Base-by-base conservation (phyloP, 2,888 invertebrate species). In the Catocala nupta region DNA sequence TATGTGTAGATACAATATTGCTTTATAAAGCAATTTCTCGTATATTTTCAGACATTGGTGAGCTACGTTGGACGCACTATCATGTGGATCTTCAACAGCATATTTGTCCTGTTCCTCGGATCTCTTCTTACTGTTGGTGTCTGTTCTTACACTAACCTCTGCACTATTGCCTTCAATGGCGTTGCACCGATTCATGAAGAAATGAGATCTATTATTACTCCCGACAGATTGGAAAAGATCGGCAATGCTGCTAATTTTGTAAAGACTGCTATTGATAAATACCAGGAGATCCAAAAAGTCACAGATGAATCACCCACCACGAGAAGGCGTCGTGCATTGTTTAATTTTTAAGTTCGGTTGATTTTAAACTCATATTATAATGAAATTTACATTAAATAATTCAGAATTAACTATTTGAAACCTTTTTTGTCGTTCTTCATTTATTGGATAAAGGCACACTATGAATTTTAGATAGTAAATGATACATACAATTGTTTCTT, bases 81-180 rank as follows among this genome's bases (percentile, higher is more conserved):
- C 25, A 71, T 83, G 3, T 93, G 91, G 91, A 10, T 91, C 0
- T 86, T 94, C 65, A 88, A 87, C 66, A 92, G 90, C 59, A 77
- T 91, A 8, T 90, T 93, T n/a, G 82, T 95, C 7, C 86, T 96
- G 4, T 90, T 95, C 0, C 90, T 95, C 0, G 94, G 95, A 0
- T 90, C 92, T 8, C 59, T 91, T 2, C 68, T 92, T 1, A 93
- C 94, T 1, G 73, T 93, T 4, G 91, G 89, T 11, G 85, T 96
- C 0, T 96, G 96, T 80, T 92, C 95, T 0, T 94, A 96, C 68
- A 96, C 96, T 0, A 95, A 96, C 8, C 78, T 96, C 12, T 96
- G 96, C 80, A 91, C 92, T 5, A 95, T 96, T 59, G 90, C 90
- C 0, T 95, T 96, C 81, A 78, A 96, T 60, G 96, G 96, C 59